Percentiles rank a stretch among this genome's conserved stretches.
Conservation (phyloP, 1,140 invertebrate genomes). For the Cardiocondyla obscurior region DNA sequence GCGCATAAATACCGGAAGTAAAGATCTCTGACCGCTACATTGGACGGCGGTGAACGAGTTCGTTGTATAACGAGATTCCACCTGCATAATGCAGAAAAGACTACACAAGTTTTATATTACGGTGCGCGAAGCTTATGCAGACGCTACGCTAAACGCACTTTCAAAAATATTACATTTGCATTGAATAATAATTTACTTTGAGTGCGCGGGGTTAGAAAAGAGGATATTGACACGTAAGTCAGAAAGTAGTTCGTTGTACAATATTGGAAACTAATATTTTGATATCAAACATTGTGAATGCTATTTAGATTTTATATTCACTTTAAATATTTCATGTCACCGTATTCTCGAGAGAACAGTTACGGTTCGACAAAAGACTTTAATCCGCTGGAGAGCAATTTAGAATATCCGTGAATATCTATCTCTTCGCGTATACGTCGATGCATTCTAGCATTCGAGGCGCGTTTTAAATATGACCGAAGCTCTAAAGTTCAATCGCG, state of each 20-base stretch:
- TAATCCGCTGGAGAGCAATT: background rate
- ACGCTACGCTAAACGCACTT: conserved; percentile 24
- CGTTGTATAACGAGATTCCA: conserved; percentile 36
- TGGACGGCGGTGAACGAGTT: background rate
- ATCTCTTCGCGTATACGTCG: background rate
- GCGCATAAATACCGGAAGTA: background rate
- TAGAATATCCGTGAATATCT: background rate
- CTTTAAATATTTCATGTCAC: background rate
- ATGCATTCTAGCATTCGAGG: too few species aligned
- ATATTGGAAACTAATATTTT: conserved; percentile 27
- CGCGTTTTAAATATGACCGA: background rate
- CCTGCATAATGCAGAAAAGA: conserved; percentile 40
- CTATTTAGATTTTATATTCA: background rate
- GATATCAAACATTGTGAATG: background rate
- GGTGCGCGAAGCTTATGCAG: background rate
- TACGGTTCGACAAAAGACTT: background rate
- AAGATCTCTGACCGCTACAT: conserved; percentile 4
- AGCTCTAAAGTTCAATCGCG: background rate
- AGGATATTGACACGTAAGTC: conserved; percentile 8
- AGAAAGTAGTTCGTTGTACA: background rate
- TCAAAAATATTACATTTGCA: conserved; percentile 14
- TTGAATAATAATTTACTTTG: conserved; percentile 25
- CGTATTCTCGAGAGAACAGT: background rate
- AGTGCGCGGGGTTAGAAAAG: too few species aligned
- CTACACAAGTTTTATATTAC: conserved; percentile 30